A percentile compares a stretch with the other conserved stretches of the same genome.
These are phyloP conservation scores for Jaculus jaculus DNA, from an alignment of 2,113 vertebrate genomes.

Conservation along the genomic window DNA sequence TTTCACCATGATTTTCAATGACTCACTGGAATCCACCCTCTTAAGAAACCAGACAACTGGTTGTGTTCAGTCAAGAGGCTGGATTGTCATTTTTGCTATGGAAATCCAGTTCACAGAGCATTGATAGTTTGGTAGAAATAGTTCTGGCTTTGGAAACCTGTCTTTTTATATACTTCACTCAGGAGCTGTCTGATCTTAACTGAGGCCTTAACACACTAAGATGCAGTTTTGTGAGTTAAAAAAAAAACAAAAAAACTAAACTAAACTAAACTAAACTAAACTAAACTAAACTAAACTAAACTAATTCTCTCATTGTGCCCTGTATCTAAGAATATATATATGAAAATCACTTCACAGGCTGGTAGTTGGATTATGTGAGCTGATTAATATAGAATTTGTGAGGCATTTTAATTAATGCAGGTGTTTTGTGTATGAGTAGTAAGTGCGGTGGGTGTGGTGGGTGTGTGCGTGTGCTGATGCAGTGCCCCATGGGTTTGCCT, in stretches of 20 bases:
- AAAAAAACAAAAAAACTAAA: background rate
- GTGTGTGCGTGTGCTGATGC: too few relatives aligned
- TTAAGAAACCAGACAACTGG: background rate
- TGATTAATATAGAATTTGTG: background rate
- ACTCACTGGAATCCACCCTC: background rate
- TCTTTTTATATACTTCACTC: background rate
- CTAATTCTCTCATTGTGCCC: background rate
- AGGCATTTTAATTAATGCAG: too few relatives aligned
- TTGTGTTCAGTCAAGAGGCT: background rate
- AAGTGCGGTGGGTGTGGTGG: too few relatives aligned
- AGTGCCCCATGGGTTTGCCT: too few relatives aligned
- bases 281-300: too few relatives aligned
- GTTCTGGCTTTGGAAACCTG: background rate
- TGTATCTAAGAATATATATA: background rate
- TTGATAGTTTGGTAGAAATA: background rate
- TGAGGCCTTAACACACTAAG: background rate
- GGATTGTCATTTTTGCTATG: background rate
- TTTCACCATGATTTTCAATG: background rate
- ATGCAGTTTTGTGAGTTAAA: background rate
- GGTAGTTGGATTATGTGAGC: background rate
- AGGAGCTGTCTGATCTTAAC: background rate
- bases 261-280: too few relatives aligned
- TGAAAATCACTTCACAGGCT: conserved; percentile 1
- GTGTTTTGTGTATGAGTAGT: too few relatives aligned
- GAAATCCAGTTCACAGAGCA: background rate